These are phyloP conservation scores for Forbesichthys agassizii DNA, from an alignment of 2,113 vertebrate genomes.

Conservation along the genomic window DNA sequence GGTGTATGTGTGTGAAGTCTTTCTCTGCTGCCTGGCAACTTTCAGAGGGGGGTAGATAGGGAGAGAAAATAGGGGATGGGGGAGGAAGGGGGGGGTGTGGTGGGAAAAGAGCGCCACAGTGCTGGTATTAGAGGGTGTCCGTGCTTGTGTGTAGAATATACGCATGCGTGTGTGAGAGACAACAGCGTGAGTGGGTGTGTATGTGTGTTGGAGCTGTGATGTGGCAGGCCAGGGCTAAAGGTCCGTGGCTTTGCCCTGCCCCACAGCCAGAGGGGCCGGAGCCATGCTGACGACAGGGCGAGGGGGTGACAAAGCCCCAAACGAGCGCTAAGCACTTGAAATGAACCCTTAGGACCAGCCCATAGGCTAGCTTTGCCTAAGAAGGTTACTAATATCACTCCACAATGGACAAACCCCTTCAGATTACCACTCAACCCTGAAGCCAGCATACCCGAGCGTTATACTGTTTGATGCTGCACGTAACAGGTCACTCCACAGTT, in stretches of 20 bases:
- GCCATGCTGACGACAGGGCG: constrained; percentile 66
- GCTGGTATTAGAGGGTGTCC: constrained; percentile 53
- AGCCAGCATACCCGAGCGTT: constrained; percentile 32
- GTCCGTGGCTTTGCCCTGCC: constrained; percentile 52
- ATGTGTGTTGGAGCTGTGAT: constrained; percentile 44
- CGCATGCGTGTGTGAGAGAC: not conserved
- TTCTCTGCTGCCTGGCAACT: constrained; percentile 75
- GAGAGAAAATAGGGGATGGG: constrained; percentile 39
- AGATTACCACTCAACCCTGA: constrained; percentile 57
- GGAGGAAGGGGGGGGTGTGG: constrained; percentile 56
- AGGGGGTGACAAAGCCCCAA: constrained; percentile 74
- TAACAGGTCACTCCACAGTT: constrained; percentile 2
- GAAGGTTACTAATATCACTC: constrained; percentile 73
- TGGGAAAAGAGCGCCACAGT: constrained; percentile 65
- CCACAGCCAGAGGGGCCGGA: constrained; percentile 62
- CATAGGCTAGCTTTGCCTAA: constrained; percentile 73
- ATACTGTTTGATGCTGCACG: constrained; percentile 23
- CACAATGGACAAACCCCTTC: constrained; percentile 16
- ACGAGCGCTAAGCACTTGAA: constrained; percentile 74
- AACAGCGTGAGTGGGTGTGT: constrained; percentile 11
- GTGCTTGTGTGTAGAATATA: constrained; percentile 9
- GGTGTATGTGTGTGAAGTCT: constrained; percentile 70
- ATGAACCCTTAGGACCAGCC: constrained; percentile 71
- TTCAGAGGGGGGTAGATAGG: constrained; percentile 37
- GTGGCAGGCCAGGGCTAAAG: constrained; percentile 53